These are phyloP conservation scores for Blera fallax DNA, from an alignment of 2,888 invertebrate genomes.

Conservation along the genomic window DNA sequence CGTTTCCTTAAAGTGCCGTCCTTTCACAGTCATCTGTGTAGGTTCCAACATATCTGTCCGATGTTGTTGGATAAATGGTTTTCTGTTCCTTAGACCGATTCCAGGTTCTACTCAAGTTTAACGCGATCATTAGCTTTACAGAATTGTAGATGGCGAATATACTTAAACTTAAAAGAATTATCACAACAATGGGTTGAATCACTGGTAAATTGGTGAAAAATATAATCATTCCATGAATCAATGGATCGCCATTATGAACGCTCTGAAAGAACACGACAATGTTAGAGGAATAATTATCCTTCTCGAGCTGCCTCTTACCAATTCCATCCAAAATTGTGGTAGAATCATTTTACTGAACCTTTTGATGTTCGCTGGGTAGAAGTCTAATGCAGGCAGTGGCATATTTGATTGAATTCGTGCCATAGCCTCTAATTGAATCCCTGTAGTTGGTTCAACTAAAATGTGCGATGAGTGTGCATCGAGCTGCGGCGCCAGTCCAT, in stretches of 20 bases:
- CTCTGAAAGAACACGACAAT: neutral
- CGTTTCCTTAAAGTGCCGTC: constrained; percentile 8
- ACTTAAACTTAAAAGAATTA: constrained; percentile 37
- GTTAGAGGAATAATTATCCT: neutral
- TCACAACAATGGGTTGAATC: constrained; percentile 50
- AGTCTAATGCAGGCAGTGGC: constrained; percentile 74
- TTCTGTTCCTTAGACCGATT: neutral
- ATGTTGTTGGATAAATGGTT: neutral
- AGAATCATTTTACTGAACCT: constrained; percentile 84
- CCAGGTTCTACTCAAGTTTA: constrained; percentile 14
- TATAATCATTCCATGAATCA: constrained; percentile 33
- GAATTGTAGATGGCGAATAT: constrained; percentile 40
- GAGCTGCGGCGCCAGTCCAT: constrained; percentile 85
- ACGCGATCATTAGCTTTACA: neutral
- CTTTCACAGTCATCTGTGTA: constrained; percentile 21
- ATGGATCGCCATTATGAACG: constrained; percentile 22
- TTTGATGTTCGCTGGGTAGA: constrained; percentile 60
- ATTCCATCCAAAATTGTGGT: constrained; percentile 88
- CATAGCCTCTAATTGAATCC: constrained; percentile 83
- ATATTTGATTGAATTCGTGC: constrained; percentile 58
- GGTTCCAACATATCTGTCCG: constrained; percentile 31
- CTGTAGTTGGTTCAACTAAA: constrained; percentile 87
- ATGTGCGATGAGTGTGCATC: constrained; percentile 85
- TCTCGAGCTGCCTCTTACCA: constrained; percentile 82
- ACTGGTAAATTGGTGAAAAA: constrained; percentile 46